Base-by-base conservation (phyloP, 1,140 invertebrate species). In the Diachasma alloeum region DNA sequence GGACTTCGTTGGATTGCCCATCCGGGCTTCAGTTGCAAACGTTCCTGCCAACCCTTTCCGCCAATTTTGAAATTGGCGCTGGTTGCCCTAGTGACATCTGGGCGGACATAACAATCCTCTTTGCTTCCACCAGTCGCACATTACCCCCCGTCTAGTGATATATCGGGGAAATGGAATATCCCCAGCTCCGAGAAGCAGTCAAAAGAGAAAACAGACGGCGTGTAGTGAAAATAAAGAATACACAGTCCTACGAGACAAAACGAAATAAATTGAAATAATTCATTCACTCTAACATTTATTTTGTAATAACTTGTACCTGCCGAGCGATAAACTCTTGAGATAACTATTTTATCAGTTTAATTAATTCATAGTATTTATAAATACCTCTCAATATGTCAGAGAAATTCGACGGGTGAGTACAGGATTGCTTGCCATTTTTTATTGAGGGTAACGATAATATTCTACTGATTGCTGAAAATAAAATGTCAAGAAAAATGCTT, bases 301-400 rank as follows among this genome's bases (percentile, higher is more conserved):
- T 66, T 71, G 63, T 75, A 76, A 59, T 71, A 44, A 15, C 26
- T 37, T 48, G 75, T 74, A 76, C 46, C 72, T 74, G 73, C 59
- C 76, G 73, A 79, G 48, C 71, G 42, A 63, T 6, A 13, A 63
- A 26, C 13, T 63, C 59, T 26, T 37, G 26, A 69, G 46, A 31
- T 74, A 69, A 66, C 53, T 70, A 70, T 31, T 66, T 42, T 66
- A 71, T 46, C 44, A 19, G 66, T 78, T 39, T 39, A 56, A 74
- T 69, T 74, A 13, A 71, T 72, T 39, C 19, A 63, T 81, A 22
- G 82, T 82, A 36, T 81, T 69, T 82, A 72, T 83, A 79, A 76
- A 82, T 85, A 56, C 31, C 78, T 69, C 39, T 67, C 71, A 78
- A 59, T 15, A 71, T 74, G 76, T 59, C 70, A 37, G 75, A 66